These are phyloP conservation scores for Crossocerus cetratus DNA, from an alignment of 2,888 invertebrate species.

Conservation along the genomic window DNA sequence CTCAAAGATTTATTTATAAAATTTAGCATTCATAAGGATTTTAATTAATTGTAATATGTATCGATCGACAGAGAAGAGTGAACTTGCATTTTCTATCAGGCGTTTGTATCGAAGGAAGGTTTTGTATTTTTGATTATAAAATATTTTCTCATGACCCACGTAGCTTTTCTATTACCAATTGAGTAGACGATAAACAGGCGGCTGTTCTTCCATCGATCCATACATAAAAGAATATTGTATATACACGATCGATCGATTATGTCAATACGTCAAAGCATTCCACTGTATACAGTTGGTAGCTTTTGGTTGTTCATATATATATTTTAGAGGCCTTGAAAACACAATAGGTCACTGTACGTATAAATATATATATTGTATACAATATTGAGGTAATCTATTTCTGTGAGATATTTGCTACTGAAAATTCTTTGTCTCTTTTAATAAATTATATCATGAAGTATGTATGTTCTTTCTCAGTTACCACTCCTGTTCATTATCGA, in stretches of 20 bases:
- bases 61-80: conserved; percentile 62
- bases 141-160: neutral
- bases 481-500: too few relatives aligned
- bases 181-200: conserved; percentile 13
- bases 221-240: conserved; percentile 69
- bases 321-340: conserved; percentile 53
- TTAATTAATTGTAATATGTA: conserved; percentile 60
- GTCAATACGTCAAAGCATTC: conserved; percentile 67
- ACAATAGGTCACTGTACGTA: conserved; percentile 45
- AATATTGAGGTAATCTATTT: conserved; percentile 54
- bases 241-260: conserved; percentile 62
- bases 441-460: conserved; percentile 64
- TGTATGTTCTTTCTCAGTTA: conserved; percentile 7
- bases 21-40: conserved; percentile 71
- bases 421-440: conserved; percentile 61
- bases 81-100: conserved; percentile 31
- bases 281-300: conserved; percentile 62
- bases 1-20: conserved; percentile 69
- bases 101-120: conserved; percentile 17
- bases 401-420: conserved; percentile 63
- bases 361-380: conserved; percentile 52
- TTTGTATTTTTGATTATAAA: conserved; percentile 1
- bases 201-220: conserved; percentile 68
- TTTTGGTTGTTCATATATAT: conserved; percentile 49
- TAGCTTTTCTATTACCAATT: conserved; percentile 16